Conservation (phyloP, 2,113 vertebrate species). For the Dromaius novaehollandiae region DNA sequence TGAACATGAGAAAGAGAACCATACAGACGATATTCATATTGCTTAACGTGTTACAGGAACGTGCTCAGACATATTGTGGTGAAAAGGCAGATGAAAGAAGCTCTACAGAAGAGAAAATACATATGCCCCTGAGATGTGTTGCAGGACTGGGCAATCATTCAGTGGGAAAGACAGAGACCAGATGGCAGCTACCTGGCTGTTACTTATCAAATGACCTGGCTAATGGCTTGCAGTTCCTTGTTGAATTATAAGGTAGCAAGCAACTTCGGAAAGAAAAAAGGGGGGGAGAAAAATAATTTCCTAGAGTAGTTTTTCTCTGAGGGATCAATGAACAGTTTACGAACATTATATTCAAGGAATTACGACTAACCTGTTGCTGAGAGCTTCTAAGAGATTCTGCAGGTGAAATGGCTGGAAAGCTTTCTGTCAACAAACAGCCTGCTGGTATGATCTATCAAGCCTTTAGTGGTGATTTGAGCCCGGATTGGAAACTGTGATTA, state of each 20-base stretch:
- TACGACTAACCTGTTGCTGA: background rate
- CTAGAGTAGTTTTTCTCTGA: background rate
- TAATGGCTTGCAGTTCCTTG: background rate
- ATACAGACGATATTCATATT: slow-evolving; percentile 31
- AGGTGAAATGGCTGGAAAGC: background rate
- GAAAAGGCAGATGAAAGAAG: slow-evolving; percentile 23
- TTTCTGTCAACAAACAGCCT: background rate
- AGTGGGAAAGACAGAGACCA: slow-evolving; percentile 20
- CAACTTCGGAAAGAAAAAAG: background rate
- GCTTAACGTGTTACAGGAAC: slow-evolving; percentile 37
- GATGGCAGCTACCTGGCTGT: background rate
- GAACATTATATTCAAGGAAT: background rate
- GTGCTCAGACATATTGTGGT: background rate
- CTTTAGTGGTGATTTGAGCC: background rate
- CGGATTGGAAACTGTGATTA: background rate
- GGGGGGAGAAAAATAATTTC: background rate
- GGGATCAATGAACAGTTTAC: background rate
- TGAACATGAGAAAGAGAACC: slow-evolving; percentile 13
- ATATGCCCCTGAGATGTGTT: background rate
- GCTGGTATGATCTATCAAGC: background rate
- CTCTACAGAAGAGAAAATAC: background rate
- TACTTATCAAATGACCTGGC: slow-evolving; percentile 40
- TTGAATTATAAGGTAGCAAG: slow-evolving; percentile 19
- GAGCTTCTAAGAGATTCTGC: background rate
- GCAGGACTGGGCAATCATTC: slow-evolving; percentile 9